Conservation (phyloP, 2,797 vertebrate genomes). For the Saxicola maurus region DNA sequence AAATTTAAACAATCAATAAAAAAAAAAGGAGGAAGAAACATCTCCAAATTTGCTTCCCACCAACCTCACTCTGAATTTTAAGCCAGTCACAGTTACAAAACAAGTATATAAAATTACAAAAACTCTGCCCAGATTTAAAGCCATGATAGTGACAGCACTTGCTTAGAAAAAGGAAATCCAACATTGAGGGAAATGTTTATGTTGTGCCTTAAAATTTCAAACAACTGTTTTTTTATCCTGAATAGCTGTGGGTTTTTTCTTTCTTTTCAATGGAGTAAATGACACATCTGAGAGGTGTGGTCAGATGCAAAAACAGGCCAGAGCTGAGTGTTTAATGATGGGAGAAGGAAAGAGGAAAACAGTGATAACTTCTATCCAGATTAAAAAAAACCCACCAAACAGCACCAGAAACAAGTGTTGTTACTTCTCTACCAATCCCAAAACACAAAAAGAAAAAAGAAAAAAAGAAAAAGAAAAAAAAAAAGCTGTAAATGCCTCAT, state of each 20-base stretch:
- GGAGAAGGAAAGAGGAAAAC: background rate
- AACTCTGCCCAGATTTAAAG: background rate
- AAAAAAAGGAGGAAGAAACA: background rate
- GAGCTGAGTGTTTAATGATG: background rate
- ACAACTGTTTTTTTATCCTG: background rate
- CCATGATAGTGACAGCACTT: background rate
- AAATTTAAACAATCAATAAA: background rate
- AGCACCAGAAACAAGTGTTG: background rate
- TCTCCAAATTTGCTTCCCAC: background rate
- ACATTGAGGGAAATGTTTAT: background rate
- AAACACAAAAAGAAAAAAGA: background rate
- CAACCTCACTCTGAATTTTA: background rate
- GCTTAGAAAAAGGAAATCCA: background rate
- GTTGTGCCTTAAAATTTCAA: background rate
- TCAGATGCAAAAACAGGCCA: background rate
- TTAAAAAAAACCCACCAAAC: accelerated
- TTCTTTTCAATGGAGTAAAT: background rate
- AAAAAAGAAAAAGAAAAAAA: background rate
- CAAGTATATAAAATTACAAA: background rate
- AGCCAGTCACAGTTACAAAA: background rate
- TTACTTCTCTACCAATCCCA: accelerated
- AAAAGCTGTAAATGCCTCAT: background rate
- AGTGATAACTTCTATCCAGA: background rate
- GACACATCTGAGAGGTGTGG: background rate
- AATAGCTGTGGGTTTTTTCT: background rate